phyloP scores from a whole-genome alignment of 2,888 invertebrate species.

The Drosophila sordidula region DNA sequence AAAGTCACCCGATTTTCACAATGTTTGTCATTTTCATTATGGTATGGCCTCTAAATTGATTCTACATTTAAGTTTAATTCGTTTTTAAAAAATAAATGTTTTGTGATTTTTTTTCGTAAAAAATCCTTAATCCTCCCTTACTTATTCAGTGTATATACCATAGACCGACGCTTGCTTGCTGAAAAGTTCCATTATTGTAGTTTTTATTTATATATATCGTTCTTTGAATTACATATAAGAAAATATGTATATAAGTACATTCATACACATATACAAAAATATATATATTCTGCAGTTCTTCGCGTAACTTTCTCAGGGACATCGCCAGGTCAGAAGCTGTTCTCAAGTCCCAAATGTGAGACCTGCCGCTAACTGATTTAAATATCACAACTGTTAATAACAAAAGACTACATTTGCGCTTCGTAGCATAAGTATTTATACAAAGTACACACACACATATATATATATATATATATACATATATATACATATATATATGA shows the following conservation, averaged over 20 bases:
- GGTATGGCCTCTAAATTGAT: too few relatives aligned
- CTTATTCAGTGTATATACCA: background rate
- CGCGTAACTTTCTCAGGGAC: conserved; percentile 25
- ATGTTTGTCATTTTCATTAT: too few relatives aligned
- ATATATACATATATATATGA: background rate
- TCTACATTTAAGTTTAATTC: too few relatives aligned
- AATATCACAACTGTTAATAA: conserved; percentile 75
- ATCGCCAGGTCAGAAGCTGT: conserved; percentile 28
- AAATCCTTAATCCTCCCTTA: too few relatives aligned
- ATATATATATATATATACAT: background rate
- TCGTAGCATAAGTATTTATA: conserved; percentile 35
- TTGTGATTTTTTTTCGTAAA: too few relatives aligned
- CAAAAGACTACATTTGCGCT: conserved; percentile 63
- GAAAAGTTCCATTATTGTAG: conserved; percentile 1
- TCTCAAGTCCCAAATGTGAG: conserved; percentile 8
- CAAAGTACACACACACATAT: conserved; percentile 9
- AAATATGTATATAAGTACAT: conserved; percentile 11
- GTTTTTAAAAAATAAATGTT: too few relatives aligned
- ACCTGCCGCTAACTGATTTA: conserved; percentile 49
- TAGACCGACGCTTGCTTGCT: background rate
- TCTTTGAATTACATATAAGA: conserved; percentile 12
- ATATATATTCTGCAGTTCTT: conserved; percentile 31
- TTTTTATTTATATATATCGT: conserved; percentile 6
- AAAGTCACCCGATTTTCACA: too few relatives aligned
- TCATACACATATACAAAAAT: conserved; percentile 6